A percentile compares a stretch with the other conserved stretches of the same genome.
Evolutionary conservation across 2,888 invertebrate genomes (phyloP).

Genomic region (Dryocosmus kuriphilus): DNA sequence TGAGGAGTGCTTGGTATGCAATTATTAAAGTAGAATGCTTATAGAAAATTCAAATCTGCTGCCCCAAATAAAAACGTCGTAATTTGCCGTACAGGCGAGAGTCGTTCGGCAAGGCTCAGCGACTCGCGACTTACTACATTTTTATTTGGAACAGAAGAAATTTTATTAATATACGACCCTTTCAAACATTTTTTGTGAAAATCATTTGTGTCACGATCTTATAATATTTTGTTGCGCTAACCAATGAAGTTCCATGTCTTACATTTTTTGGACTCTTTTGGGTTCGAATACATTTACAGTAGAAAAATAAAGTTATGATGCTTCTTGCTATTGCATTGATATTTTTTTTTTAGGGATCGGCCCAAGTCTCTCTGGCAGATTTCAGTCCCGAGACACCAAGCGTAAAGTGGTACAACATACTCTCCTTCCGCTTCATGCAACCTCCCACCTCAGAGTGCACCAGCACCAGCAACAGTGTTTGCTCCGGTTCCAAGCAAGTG

Average conservation of each 20-base stretch:
- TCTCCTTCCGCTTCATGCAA: slow-evolving; percentile 89
- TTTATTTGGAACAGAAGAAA: no score
- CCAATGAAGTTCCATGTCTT: no score
- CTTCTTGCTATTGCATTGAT: background rate
- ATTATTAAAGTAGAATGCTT: slow-evolving; percentile 1
- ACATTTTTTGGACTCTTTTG: no score
- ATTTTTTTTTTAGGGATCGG: slow-evolving; percentile 86
- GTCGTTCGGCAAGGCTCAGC: no score
- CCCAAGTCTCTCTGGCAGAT: slow-evolving; percentile 97
- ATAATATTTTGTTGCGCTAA: background rate
- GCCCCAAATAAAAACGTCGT: no score
- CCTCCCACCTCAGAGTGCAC: slow-evolving; percentile 75
- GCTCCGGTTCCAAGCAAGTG: slow-evolving; percentile 43
- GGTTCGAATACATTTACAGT: no score
- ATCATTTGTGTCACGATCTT: background rate
- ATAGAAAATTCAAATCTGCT: background rate
- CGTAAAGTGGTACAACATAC: slow-evolving; percentile 96
- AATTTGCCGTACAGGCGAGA: no score
- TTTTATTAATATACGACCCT: background rate
- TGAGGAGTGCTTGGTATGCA: slow-evolving; percentile 92
- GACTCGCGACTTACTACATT: no score
- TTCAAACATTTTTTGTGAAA: background rate
- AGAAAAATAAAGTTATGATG: background rate
- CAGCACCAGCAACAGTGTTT: slow-evolving; percentile 58
- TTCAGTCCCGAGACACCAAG: slow-evolving; percentile 91